Evolutionary conservation across 2,888 invertebrate species (phyloP).

Genomic region (Desoria tigrina): DNA sequence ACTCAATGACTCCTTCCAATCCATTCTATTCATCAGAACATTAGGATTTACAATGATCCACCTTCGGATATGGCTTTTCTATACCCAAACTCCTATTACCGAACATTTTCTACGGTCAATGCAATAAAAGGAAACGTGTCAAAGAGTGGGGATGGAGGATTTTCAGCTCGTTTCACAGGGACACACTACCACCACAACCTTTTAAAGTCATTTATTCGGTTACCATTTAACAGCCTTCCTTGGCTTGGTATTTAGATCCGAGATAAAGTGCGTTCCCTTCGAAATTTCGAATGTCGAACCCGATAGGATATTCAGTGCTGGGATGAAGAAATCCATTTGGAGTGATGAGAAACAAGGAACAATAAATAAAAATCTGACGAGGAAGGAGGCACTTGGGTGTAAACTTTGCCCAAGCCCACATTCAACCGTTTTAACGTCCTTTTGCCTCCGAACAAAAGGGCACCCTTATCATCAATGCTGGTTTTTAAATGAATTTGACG

Average conservation of each 20-base stretch:
- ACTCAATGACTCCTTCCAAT: no score
- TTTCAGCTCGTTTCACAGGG: background rate
- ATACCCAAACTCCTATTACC: no score
- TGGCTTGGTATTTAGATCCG: no score
- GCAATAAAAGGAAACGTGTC: slow-evolving; percentile 5
- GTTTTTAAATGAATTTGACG: no score
- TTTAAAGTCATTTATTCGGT: background rate
- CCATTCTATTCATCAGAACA: no score
- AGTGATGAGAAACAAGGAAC: slow-evolving; percentile 1
- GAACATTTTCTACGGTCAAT: background rate
- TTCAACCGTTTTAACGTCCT: no score
- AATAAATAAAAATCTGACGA: slow-evolving; percentile 2
- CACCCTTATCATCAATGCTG: no score
- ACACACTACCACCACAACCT: background rate
- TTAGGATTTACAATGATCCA: no score
- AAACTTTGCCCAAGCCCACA: slow-evolving; percentile 3
- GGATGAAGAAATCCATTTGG: background rate
- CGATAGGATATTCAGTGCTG: background rate
- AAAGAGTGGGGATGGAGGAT: slow-evolving; percentile 4
- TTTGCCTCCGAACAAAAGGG: no score
- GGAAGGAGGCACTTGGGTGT: slow-evolving; percentile 8
- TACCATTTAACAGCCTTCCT: background rate
- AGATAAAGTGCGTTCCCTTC: slow-evolving; percentile 1
- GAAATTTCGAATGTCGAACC: background rate
- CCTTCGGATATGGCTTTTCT: no score